These are phyloP conservation scores for Oryzias celebensis DNA, from an alignment of 2,113 vertebrate species.

Conservation along the genomic window DNA sequence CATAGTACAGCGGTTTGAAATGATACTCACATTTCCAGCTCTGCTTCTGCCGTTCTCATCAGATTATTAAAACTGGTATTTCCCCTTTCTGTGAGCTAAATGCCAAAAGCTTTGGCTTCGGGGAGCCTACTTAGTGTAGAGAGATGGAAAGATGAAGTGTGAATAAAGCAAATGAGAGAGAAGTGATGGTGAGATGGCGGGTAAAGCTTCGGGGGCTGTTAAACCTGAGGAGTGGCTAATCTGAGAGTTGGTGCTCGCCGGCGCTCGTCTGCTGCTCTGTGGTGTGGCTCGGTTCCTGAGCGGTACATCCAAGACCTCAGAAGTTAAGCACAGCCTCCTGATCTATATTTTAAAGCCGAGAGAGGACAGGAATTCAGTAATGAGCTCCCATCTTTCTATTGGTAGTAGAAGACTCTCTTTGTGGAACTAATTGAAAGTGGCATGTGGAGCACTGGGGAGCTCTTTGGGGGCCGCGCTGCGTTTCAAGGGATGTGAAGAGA, in stretches of 20 bases:
- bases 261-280: constrained; percentile 46
- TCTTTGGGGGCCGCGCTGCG: constrained; percentile 65
- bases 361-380: constrained; percentile 75
- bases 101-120: constrained; percentile 42
- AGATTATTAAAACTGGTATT: constrained; percentile 56
- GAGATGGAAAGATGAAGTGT: constrained; percentile 18
- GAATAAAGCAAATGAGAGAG: constrained; percentile 33
- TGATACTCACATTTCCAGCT: constrained; percentile 49
- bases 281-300: constrained; percentile 29
- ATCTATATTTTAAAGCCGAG: constrained; percentile 77
- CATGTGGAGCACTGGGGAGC: constrained; percentile 65
- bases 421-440: constrained; percentile 81
- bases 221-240: constrained; percentile 62
- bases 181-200: constrained; percentile 45
- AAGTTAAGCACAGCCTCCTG: constrained; percentile 62
- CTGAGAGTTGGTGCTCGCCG: constrained; percentile 42
- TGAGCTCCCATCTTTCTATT: constrained; percentile 76
- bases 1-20: constrained; percentile 41
- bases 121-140: constrained; percentile 47
- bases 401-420: constrained; percentile 71
- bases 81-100: constrained; percentile 55
- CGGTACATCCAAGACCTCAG: constrained; percentile 40
- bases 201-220: constrained; percentile 48
- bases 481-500: constrained; percentile 61
- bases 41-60: constrained; percentile 50